Base-by-base conservation (phyloP, 2,888 invertebrate genomes). In the Nephrotoma appendiculata region DNA sequence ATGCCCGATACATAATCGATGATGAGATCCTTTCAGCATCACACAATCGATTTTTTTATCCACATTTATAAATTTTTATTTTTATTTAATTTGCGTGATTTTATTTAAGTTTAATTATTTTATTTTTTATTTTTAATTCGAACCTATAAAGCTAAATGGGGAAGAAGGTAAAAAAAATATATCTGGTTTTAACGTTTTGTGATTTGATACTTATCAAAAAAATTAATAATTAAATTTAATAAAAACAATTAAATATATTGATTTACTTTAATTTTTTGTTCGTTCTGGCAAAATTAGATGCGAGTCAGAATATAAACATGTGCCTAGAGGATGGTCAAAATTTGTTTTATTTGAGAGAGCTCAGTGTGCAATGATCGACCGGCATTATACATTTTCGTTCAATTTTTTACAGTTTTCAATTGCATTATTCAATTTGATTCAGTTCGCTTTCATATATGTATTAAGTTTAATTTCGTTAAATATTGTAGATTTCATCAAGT, bases 131-230 rank as follows among this genome's bases (percentile, higher is more conserved):
- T 84, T 83, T 42, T 84, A 15, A 42, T 84, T 84, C 43, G 84
- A 42, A 84, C 84, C 84, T 84, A 84, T 84, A 84, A 84, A 84
- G 84, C 84, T 84, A 84, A 71, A 71, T 84, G 7, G 43, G 84
- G 84, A 84, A 84, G 84, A 84, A 84, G 84, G 84, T 84, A 84
- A 84, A 84, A 84, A 43, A 84, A 84, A 84, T 84, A 84, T 43
- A 84, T 84, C 84, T 84, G 84, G 43, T 84, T 84, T 84, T 84
- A 84, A 84, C 84, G 84, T 84, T 84, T 84, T 84, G 84, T 84
- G 84, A 84, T 84, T 84, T 84, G 71, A 71, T 71, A 71, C 11
- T 71, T 71, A 71, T 11, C 7, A 31, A 31, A 71, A 71, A 71
- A 71, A 71, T 31, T 31, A 31, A 71, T 71, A 71, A 71, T 31